Conservation (phyloP, 2,113 vertebrate species). For the Nematolebias whitei region DNA sequence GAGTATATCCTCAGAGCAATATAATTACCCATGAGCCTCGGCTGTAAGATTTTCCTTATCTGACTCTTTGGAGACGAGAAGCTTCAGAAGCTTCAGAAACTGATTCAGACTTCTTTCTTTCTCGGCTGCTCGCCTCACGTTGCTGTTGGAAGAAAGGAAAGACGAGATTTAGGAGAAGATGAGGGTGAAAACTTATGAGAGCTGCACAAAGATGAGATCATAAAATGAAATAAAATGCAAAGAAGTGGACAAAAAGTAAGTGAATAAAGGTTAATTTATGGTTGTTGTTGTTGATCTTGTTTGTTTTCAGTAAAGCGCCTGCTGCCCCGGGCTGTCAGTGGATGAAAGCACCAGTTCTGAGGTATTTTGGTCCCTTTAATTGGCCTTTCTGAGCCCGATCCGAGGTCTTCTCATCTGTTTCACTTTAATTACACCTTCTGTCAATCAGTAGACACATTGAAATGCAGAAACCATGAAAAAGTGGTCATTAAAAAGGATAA, state of each 20-base stretch:
- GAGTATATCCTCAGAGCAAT: slow-evolving; percentile 44
- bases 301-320: neutral
- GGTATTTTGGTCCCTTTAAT: slow-evolving; percentile 13
- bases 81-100: slow-evolving; percentile 33
- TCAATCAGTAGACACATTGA: neutral
- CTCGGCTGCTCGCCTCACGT: neutral
- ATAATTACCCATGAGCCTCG: slow-evolving; percentile 64
- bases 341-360: neutral
- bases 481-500: neutral
- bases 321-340: neutral
- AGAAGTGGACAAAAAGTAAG: neutral
- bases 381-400: neutral
- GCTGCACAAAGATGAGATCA: neutral
- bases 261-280: too few relatives aligned
- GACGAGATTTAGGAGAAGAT: neutral
- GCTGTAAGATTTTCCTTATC: slow-evolving; percentile 57
- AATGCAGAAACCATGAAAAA: neutral
- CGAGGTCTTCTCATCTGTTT: slow-evolving; percentile 1
- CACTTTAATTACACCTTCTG: neutral
- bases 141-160: neutral
- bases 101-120: neutral
- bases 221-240: neutral
- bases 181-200: neutral
- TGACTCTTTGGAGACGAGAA: slow-evolving; percentile 31
- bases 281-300: too few relatives aligned